phyloP scores from a whole-genome alignment of 2,888 invertebrate genomes.

The Eristalis tenax region DNA sequence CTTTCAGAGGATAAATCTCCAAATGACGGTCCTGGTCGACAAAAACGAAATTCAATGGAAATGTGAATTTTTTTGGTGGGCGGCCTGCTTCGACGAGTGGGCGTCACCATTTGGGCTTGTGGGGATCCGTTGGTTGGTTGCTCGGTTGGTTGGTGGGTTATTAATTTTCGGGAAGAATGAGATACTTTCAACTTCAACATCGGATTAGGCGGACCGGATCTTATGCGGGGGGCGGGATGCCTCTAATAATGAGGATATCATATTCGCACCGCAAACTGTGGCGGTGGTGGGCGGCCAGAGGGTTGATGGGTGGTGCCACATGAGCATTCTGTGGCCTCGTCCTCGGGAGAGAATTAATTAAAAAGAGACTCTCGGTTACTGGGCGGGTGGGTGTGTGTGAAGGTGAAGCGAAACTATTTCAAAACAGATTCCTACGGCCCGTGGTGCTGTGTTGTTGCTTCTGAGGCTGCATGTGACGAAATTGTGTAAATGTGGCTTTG shows the following conservation, averaged over 20 bases:
- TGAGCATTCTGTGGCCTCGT: constrained; percentile 21
- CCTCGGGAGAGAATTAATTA: constrained; percentile 27
- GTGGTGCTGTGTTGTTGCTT: neutral
- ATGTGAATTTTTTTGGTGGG: constrained; percentile 10
- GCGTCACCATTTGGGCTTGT: neutral
- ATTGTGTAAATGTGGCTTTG: neutral
- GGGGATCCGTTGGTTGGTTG: no score
- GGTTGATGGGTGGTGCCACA: neutral
- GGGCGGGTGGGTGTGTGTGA: neutral
- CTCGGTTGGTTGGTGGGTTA: constrained; percentile 19
- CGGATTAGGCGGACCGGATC: constrained; percentile 8
- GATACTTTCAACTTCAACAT: constrained; percentile 15
- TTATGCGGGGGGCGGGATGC: constrained; percentile 14
- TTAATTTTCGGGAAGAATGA: constrained; percentile 24
- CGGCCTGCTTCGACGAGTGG: neutral
- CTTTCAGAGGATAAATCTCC: constrained; percentile 25
- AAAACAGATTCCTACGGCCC: neutral
- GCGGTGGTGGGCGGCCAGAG: neutral
- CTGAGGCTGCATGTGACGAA: neutral
- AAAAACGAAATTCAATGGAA: constrained; percentile 28
- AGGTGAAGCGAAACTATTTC: neutral
- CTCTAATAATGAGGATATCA: constrained; percentile 38
- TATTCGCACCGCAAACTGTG: constrained; percentile 23
- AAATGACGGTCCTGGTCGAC: constrained; percentile 42
- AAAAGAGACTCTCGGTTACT: neutral